Evolutionary conservation across 1,140 invertebrate genomes (phyloP).

Genomic region (Formica exsecta): DNA sequence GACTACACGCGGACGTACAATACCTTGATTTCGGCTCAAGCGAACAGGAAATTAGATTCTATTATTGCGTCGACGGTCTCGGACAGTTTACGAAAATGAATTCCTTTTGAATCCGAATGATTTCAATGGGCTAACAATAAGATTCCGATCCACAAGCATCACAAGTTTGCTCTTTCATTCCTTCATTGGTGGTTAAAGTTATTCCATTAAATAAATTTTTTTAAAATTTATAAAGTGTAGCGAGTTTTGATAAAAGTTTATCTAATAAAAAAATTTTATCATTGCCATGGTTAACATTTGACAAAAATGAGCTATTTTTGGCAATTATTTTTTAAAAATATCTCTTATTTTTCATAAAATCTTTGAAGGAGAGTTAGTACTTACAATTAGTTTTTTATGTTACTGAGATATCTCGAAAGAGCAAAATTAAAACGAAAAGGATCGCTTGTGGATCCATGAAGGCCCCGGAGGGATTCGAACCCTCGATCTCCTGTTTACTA

Average conservation of each 20-base stretch:
- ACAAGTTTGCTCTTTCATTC: not conserved
- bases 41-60: slow-evolving; percentile 65
- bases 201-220: not conserved
- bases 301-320: not conserved
- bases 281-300: not conserved
- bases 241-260: not conserved
- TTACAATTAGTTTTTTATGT: too few species aligned
- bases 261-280: not conserved
- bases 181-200: not conserved
- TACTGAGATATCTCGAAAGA: too few species aligned
- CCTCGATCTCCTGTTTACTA: slow-evolving; percentile 88
- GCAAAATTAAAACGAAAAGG: too few species aligned
- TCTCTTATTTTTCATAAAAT: not conserved
- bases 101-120: slow-evolving; percentile 1
- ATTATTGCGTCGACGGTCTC: slow-evolving; percentile 62
- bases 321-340: not conserved
- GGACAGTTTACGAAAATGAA: slow-evolving; percentile 36
- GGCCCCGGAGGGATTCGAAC: slow-evolving; percentile 88
- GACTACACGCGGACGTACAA: slow-evolving; percentile 8
- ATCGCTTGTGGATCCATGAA: slow-evolving; percentile 49
- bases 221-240: not conserved
- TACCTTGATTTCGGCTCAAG: slow-evolving; percentile 28
- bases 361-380: not conserved
- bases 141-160: not conserved
- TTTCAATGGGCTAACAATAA: not conserved